A percentile compares a stretch with the other conserved stretches of the same genome.
phyloP scores from a whole-genome alignment of 2,113 vertebrate genomes.

The Mola mola region DNA sequence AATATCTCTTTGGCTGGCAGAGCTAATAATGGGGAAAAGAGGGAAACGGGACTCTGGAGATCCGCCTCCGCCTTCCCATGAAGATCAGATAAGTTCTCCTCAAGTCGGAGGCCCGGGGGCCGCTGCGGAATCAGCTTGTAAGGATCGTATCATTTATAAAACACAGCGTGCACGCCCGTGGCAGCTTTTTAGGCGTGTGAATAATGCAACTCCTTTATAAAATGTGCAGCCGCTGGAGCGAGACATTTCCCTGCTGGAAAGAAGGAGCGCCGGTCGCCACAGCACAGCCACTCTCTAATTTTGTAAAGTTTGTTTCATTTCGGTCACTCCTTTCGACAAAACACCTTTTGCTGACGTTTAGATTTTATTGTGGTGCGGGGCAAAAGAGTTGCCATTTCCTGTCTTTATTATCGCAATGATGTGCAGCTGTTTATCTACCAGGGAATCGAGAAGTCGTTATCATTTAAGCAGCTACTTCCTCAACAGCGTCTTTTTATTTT shows the following conservation, averaged over 20 bases:
- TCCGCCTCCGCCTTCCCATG: constrained; percentile 60
- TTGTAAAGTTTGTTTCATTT: constrained; percentile 47
- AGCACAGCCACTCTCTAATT: constrained; percentile 7
- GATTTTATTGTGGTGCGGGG: constrained; percentile 11
- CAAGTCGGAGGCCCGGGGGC: constrained; percentile 39
- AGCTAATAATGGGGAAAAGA: constrained; percentile 74
- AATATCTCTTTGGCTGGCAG: constrained; percentile 79
- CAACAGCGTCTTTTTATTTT: constrained; percentile 25
- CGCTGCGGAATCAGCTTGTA: constrained; percentile 41
- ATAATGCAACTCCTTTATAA: constrained; percentile 51
- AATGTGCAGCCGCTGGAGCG: constrained; percentile 34
- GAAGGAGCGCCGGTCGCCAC: not conserved
- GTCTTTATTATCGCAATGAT: constrained; percentile 50
- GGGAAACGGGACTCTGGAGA: constrained; percentile 71
- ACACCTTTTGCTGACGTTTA: constrained; percentile 33
- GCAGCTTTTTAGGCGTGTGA: constrained; percentile 65
- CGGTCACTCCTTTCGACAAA: constrained; percentile 13
- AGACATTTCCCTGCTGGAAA: constrained; percentile 5
- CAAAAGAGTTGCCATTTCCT: constrained; percentile 38
- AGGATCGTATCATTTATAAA: constrained; percentile 63
- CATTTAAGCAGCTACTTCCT: constrained; percentile 65
- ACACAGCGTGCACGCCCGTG: constrained; percentile 1
- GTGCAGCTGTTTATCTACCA: constrained; percentile 52
- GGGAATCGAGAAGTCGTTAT: constrained; percentile 62
- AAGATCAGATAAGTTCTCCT: constrained; percentile 71